These are phyloP conservation scores for Heteractis magnifica DNA, from an alignment of 92 coral and sea anemone species.

Conservation along the genomic window DNA sequence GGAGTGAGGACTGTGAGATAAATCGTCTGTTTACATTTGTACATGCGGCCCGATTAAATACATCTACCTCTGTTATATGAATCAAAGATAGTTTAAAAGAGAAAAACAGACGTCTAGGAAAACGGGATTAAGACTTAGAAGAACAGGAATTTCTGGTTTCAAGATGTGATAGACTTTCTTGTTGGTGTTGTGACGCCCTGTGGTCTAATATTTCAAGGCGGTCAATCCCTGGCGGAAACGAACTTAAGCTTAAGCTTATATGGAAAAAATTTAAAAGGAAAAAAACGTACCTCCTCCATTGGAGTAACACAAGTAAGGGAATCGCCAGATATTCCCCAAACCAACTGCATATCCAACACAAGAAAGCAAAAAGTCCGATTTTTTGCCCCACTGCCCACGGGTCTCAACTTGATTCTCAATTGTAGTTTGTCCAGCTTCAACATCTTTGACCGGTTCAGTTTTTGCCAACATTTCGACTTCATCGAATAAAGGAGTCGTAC, in stretches of 20 bases:
- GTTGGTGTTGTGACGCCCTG: neutral
- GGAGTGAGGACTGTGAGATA: neutral
- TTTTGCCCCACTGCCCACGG: constrained; percentile 47
- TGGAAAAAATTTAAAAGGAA: neutral
- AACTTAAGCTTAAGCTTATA: neutral
- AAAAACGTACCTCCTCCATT: constrained; percentile 59
- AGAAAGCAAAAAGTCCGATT: constrained; percentile 51
- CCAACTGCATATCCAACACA: constrained; percentile 60
- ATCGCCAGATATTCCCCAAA: constrained; percentile 62
- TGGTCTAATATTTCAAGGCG: neutral
- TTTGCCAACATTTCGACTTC: constrained; percentile 23
- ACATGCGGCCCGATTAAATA: neutral
- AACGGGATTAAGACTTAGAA: neutral
- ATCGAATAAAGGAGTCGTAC: constrained; percentile 46
- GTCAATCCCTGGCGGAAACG: neutral
- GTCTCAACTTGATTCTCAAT: neutral
- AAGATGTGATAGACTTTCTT: neutral
- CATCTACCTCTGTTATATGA: neutral
- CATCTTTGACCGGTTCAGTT: constrained; percentile 8
- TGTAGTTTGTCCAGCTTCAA: neutral
- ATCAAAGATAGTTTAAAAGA: neutral
- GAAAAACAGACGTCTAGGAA: neutral
- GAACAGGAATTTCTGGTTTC: constrained; percentile 6
- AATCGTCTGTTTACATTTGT: neutral
- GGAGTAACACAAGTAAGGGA: constrained; percentile 52